phyloP scores from a whole-genome alignment of 23 tunicate genomes.

The Clavelina lepadiformis region DNA sequence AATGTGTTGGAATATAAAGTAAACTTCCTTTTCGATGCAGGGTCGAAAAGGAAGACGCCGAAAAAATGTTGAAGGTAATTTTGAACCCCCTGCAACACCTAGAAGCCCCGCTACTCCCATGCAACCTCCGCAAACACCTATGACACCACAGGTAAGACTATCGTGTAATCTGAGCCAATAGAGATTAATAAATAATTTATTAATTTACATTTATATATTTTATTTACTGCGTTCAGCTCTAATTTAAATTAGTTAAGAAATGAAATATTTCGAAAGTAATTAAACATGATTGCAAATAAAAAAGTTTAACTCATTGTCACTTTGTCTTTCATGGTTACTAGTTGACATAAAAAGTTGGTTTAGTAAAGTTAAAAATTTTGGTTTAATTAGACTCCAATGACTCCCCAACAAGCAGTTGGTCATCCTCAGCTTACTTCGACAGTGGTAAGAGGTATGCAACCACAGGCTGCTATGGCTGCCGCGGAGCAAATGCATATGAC shows the following conservation, averaged over 20 bases:
- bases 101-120: constrained; percentile 52
- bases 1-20: neutral
- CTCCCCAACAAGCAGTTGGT: constrained; percentile 21
- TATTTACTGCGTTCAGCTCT: no score
- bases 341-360: no score
- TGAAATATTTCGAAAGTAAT: no score
- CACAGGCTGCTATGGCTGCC: no score
- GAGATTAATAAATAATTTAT: no score
- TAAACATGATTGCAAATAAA: no score
- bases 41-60: constrained; percentile 37
- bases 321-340: no score
- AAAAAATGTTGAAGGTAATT: constrained; percentile 36
- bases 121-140: constrained; percentile 53
- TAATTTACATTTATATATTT: no score
- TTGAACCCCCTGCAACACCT: constrained; percentile 56
- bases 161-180: neutral
- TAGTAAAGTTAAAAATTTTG: neutral
- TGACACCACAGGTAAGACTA: constrained; percentile 34
- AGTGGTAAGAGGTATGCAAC: constrained; percentile 20
- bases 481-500: neutral
- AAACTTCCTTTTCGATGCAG: constrained; percentile 5
- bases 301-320: no score
- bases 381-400: constrained; percentile 10
- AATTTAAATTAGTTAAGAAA: no score
- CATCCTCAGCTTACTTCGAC: constrained; percentile 18